Conservation (phyloP, 2,888 invertebrate species). For the Gisinianus flammeolus region DNA sequence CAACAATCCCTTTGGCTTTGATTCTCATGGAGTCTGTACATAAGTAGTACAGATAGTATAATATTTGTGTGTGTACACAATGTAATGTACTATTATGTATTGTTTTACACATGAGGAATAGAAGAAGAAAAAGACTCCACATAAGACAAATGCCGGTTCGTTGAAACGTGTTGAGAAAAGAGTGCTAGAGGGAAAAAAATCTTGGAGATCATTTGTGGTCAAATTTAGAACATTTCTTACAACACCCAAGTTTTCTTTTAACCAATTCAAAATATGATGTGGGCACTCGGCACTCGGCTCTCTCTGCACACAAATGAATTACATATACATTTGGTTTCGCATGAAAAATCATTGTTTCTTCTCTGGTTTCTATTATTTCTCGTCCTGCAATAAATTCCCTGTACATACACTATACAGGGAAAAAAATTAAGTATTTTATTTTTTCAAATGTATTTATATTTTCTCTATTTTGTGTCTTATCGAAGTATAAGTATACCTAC, state of each 20-base stretch:
- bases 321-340: constrained; percentile 21
- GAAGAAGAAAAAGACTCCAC: too few relatives aligned
- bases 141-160: constrained; percentile 10
- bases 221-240: constrained; percentile 20
- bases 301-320: background rate
- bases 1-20: background rate
- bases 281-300: background rate
- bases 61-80: background rate
- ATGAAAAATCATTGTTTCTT: constrained; percentile 6
- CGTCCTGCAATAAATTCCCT: too few relatives aligned
- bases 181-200: constrained; percentile 20
- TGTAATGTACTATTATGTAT: background rate
- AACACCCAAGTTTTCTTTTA: constrained; percentile 15
- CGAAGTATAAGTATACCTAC: too few relatives aligned
- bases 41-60: background rate
- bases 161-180: constrained; percentile 17
- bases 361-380: background rate
- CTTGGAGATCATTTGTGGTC: constrained; percentile 23
- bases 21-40: too few relatives aligned
- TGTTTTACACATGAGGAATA: background rate
- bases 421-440: background rate
- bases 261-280: background rate
- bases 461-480: background rate
- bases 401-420: background rate
- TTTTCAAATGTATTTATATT: background rate